Evolutionary conservation across 1,140 invertebrate genomes (phyloP), one percentile per base, ranked within the genome.

Genomic region (Aphelenchoides fujianensis): DNA sequence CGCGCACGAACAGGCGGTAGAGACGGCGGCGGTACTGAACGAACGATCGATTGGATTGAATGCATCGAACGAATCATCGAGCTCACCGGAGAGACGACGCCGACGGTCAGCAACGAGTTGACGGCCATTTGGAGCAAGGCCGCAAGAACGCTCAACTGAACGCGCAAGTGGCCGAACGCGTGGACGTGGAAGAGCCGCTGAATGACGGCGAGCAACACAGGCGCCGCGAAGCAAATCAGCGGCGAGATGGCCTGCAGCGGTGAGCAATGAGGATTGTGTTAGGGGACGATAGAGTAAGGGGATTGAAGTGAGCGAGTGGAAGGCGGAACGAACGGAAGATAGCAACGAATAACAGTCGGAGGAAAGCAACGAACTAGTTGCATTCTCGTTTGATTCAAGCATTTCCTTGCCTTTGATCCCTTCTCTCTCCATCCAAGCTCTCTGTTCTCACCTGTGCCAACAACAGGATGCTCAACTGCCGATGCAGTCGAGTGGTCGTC

Each of bases 391-490:
- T n/a, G n/a, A n/a, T n/a, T n/a, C n/a, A 48, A 12, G 41, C 23
- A 16, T 48, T 23, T 23, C 41, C 12, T 23, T 23, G 41, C 12
- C 41, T 48, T n/a, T 23, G 23, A 48, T 23, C 41, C 12, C 12
- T 23, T 48, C 23, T 23, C 12, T 48, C 12, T 48, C 41, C 41
- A 48, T 48, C 41, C 41, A 48, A n/a, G n/a, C n/a, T n/a, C n/a
- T n/a, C n/a, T n/a, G n/a, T n/a, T 16, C 41, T 48, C 41, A 48
- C 41, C 23, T 59, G 55, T 23, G 55, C 55, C 55, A 59, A 59
- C 5, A 59, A 19, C 55, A 59, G 34, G 5, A 5, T 30, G 5
- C 27, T 59, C 5, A 59, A 32, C 23, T 59, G 55, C 5, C 55
- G 55, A 59, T 59, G 55, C 5, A 59, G 23, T 7, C 55, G 5